phyloP scores from a whole-genome alignment of 2,888 invertebrate genomes.

The Tetranychus piercei region DNA sequence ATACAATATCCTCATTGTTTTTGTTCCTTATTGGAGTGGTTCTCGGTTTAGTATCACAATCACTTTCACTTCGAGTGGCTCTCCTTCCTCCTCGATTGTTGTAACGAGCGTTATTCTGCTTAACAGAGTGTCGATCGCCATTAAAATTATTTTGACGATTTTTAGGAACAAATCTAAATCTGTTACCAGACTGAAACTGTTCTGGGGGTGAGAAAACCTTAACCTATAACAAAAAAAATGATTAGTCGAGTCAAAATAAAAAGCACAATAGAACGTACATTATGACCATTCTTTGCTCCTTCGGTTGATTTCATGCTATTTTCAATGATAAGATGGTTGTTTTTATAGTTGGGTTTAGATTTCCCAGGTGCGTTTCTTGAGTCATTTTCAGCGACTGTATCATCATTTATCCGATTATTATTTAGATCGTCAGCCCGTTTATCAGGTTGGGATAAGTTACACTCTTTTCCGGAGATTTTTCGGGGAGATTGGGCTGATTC shows the following conservation, averaged over 20 bases:
- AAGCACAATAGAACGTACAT: background rate
- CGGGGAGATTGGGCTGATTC: background rate
- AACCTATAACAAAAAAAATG: background rate
- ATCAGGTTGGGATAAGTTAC: background rate
- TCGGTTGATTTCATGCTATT: background rate
- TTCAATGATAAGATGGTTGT: background rate
- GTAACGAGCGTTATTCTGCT: background rate
- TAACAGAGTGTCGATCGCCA: too few relatives aligned
- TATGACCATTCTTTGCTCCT: background rate
- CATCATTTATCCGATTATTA: background rate
- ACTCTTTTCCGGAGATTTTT: background rate
- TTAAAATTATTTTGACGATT: background rate
- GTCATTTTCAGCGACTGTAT: background rate
- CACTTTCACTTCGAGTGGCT: background rate
- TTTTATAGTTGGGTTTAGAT: background rate
- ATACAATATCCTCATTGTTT: background rate
- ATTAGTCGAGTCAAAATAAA: background rate
- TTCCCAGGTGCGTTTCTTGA: background rate
- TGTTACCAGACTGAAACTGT: background rate
- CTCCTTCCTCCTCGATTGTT: background rate
- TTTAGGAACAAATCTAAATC: background rate
- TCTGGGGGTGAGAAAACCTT: background rate
- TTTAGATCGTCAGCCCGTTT: background rate
- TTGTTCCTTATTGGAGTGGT: background rate
- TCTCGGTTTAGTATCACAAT: background rate